Percentiles rank a stretch among this genome's conserved stretches.
Conservation (phyloP, 2,888 invertebrate genomes). For the Danaus chrysippus region DNA sequence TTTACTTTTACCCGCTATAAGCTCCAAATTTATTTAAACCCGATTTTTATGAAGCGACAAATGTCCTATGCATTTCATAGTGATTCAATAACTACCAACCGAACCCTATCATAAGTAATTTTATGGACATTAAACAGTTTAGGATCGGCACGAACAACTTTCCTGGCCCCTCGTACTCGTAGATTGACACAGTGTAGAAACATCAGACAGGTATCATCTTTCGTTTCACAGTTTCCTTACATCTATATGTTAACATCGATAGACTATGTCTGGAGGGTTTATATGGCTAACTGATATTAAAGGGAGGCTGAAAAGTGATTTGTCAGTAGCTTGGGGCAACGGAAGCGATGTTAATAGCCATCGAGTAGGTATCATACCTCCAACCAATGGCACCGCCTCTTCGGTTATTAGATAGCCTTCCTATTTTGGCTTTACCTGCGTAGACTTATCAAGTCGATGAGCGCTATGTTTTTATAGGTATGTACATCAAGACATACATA, state of each 20-base stretch:
- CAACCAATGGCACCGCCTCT: conserved; percentile 64
- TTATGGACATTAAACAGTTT: conserved; percentile 52
- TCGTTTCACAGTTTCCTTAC: too few species aligned
- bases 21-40: conserved; percentile 47
- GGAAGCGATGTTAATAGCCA: conserved; percentile 68
- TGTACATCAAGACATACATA: too few species aligned
- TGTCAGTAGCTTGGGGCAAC: conserved; percentile 60
- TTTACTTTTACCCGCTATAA: too few species aligned
- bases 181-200: conserved; percentile 29
- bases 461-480: too few species aligned
- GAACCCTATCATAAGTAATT: conserved; percentile 55
- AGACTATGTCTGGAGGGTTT: conserved; percentile 21
- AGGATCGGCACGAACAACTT: conserved; percentile 46
- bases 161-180: conserved; percentile 44
- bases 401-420: conserved; percentile 48
- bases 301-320: conserved; percentile 61
- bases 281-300: conserved; percentile 20
- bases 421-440: conserved; percentile 29
- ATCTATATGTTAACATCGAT: conserved; percentile 19
- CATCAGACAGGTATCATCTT: neutral
- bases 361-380: conserved; percentile 62
- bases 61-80: conserved; percentile 67
- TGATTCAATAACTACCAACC: too few species aligned
- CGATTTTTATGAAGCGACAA: conserved; percentile 47
- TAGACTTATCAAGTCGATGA: conserved; percentile 17